Conservation (phyloP, 2,888 invertebrate genomes). For the Cyaniris semiargus region DNA sequence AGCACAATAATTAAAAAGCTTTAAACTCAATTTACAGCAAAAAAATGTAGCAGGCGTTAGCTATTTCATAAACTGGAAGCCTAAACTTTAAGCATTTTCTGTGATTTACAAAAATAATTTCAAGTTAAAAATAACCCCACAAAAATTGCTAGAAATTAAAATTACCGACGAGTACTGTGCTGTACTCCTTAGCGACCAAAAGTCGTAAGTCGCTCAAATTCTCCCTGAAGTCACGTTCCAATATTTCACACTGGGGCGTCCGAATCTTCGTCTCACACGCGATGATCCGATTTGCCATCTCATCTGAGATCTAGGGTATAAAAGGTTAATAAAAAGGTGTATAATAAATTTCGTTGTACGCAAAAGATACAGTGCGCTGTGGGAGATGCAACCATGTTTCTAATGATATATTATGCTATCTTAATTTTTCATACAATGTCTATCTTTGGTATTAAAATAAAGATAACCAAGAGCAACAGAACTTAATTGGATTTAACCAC, state of each 20-base stretch:
- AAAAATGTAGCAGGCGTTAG: neutral
- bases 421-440: no score
- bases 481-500: no score
- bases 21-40: neutral
- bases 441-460: no score
- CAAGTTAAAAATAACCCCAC: neutral
- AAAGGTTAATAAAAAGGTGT: neutral
- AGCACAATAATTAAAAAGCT: neutral
- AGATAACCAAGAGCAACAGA: no score
- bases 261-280: slow-evolving; percentile 76
- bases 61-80: neutral
- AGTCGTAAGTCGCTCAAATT: slow-evolving; percentile 81
- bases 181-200: slow-evolving; percentile 82
- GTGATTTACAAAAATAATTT: neutral
- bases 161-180: slow-evolving; percentile 77
- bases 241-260: slow-evolving; percentile 69
- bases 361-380: no score
- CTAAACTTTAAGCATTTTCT: neutral
- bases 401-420: no score
- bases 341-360: no score
- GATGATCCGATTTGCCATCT: slow-evolving; percentile 74
- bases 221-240: slow-evolving; percentile 73
- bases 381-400: no score
- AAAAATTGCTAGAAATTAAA: neutral
- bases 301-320: slow-evolving; percentile 74